Base-by-base conservation (phyloP, 2,888 invertebrate genomes). In the Ptychoptera contaminata region DNA sequence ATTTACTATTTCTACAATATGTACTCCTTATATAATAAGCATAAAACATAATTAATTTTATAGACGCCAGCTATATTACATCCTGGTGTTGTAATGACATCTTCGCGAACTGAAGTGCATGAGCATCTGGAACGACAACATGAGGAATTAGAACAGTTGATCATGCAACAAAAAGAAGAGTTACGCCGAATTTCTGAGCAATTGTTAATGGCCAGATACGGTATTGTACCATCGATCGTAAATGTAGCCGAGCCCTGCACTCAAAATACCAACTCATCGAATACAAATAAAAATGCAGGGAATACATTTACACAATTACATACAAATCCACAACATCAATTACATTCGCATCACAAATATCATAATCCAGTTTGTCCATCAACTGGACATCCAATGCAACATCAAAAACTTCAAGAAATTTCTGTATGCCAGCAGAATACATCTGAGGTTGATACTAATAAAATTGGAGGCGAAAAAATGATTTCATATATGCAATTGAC, bases 121-220 rank as follows among this genome's bases (percentile, higher is more conserved):
- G 81, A 77, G 54, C 80, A 84, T 65, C 63, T 80, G 48, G 82
- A 87, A 57, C 73, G 81, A 34, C 88, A 88, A 57, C 88, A 90
- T 56, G 85, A 85, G 50, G 82, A 88, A 58, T 65, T 91, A 48
- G 86, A 90, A 59, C 79, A 85, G 55, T 71, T 86, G 56, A 88
- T 91, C 48, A 75, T 81, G 43, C 77, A 82, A 51, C 88, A 90
- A 57, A 88, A 90, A 58, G 87, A 88, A 56, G 88, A 91, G 61
- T 63, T 91, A 51, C 71, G 83, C 37, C 73, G 79, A 51, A 84
- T 91, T 1, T 87, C 87, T n/a, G 87, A 90, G 58, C 88, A 90
- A 57, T 67, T 91, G 44, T 61, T 87, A 40, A 76, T 90, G 61
- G 83, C 87, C 1, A 73, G 83, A 55, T 79, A 85, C 51, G 86